Base-by-base conservation (phyloP, 1,140 invertebrate genomes). In the Zaprionus lachaisei region DNA sequence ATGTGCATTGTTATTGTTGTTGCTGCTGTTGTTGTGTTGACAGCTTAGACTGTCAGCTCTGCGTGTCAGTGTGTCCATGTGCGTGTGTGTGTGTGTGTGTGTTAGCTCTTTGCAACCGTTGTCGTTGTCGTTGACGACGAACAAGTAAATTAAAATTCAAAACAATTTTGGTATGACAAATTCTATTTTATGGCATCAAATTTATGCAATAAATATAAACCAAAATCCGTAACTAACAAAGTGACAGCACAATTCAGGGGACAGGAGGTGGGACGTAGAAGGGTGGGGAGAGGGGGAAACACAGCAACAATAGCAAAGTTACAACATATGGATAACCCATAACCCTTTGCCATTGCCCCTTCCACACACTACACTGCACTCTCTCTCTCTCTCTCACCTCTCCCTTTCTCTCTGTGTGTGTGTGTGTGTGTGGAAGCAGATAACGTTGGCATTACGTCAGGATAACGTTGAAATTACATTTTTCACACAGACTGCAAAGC, bases 381-480 rank as follows among this genome's bases (percentile, higher is more conserved):
- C 28, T 56, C 55, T 61, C 2, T 2, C 14, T 22, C 6, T 20
- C 44, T 15, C 56, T 54, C 62, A 15, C 17, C n/a, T 26, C 28
- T 15, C 24, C 4, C 54, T 26, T 24, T n/a, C 17, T 55, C 67
- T 63, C 20, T 65, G 63, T 76, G 6, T 20, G 31, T 20, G 20
- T 20, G 20, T 22, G 11, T 63, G 73, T 81, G 80, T 87, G 78
- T 86, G 84, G 77, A 83, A 74, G 83, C 77, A 87, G 84, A 87
- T 87, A 87, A 87, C 84, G 84, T 80, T 87, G 84, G 83, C 80
- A 87, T 87, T 87, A 87, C 80, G 83, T 89, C 80, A 83, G 83
- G 84, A 87, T 87, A 87, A 87, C 83, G 83, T 87, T 87, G 83
- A 87, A 87, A 87, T 87, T 87, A 87, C 84, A 87, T 87, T 87